Conservation (phyloP, 2,797 vertebrate species). For the Adrianichthys oophorus region DNA sequence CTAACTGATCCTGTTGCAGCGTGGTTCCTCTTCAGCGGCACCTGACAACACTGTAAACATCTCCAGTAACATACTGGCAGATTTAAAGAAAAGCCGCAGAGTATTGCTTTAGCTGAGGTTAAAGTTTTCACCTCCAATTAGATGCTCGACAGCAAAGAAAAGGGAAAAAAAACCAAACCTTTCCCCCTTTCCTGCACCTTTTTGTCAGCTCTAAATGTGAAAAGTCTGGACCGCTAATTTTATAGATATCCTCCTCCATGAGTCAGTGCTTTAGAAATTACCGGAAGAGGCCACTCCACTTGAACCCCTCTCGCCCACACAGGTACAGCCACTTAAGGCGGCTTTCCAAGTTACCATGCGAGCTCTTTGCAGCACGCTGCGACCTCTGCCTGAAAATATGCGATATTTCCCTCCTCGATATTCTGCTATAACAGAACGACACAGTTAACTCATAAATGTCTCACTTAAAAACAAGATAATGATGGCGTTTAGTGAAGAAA, state of each 20-base stretch:
- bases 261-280: constrained; percentile 55
- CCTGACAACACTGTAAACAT: constrained; percentile 32
- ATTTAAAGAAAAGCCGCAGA: constrained; percentile 1
- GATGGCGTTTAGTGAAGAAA: constrained; percentile 1
- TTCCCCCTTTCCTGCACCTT: constrained; percentile 20
- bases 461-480: constrained; percentile 6
- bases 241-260: constrained; percentile 42
- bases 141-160: constrained; percentile 4
- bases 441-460: constrained; percentile 7
- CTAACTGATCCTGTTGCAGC: constrained; percentile 51
- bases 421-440: background rate
- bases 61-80: constrained; percentile 12
- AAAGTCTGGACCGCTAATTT: constrained; percentile 45
- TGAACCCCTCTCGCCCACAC: constrained; percentile 48
- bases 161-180: constrained; percentile 14
- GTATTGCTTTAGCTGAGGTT: background rate
- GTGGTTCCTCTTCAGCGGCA: constrained; percentile 34
- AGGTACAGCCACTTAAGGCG: constrained; percentile 20
- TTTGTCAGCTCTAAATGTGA: constrained; percentile 27
- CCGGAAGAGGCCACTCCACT: constrained; percentile 43
- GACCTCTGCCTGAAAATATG: constrained; percentile 3
- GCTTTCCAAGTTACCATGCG: constrained; percentile 14
- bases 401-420: constrained; percentile 14
- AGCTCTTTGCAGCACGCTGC: constrained; percentile 6
- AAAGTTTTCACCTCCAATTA: background rate